Conservation (phyloP, 1,140 invertebrate genomes). For the Cyphomyrmex costatus region DNA sequence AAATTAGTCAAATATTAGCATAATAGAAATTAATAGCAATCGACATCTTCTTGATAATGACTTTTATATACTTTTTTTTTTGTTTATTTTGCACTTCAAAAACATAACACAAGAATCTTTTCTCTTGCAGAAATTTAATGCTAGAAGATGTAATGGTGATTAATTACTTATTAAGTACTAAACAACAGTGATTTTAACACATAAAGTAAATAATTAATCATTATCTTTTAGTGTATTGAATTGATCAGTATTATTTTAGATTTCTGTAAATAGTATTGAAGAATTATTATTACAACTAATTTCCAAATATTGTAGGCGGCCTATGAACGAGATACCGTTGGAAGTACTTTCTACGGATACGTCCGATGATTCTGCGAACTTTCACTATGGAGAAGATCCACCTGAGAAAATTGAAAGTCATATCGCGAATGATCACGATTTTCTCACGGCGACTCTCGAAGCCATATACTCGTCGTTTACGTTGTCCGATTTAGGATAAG, state of each 20-base stretch:
- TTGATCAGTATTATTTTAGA: too few relatives aligned
- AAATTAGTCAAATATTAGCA: background rate
- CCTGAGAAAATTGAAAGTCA: constrained; percentile 71
- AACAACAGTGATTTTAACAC: too few relatives aligned
- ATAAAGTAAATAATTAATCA: too few relatives aligned
- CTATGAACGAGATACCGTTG: background rate
- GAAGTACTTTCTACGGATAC: constrained; percentile 67
- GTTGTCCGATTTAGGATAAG: constrained; percentile 42
- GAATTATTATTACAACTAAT: constrained; percentile 49
- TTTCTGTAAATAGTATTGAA: background rate
- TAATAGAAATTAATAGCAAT: background rate
- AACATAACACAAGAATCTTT: background rate
- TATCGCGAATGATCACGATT: constrained; percentile 55
- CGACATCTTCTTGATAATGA: background rate
- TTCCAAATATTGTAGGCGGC: constrained; percentile 59
- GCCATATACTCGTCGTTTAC: constrained; percentile 25
- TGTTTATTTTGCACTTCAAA: background rate
- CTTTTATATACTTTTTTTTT: background rate
- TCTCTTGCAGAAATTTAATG: too few relatives aligned
- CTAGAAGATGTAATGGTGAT: too few relatives aligned
- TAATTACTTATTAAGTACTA: too few relatives aligned
- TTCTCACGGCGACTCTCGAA: constrained; percentile 43
- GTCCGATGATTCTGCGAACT: constrained; percentile 66
- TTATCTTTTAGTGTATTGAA: too few relatives aligned
- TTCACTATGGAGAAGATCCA: constrained; percentile 59